phyloP scores from a whole-genome alignment of 30 jellyfish, hydroid and myxozoan genomes.

The Calvadosia cruxmelitensis region DNA sequence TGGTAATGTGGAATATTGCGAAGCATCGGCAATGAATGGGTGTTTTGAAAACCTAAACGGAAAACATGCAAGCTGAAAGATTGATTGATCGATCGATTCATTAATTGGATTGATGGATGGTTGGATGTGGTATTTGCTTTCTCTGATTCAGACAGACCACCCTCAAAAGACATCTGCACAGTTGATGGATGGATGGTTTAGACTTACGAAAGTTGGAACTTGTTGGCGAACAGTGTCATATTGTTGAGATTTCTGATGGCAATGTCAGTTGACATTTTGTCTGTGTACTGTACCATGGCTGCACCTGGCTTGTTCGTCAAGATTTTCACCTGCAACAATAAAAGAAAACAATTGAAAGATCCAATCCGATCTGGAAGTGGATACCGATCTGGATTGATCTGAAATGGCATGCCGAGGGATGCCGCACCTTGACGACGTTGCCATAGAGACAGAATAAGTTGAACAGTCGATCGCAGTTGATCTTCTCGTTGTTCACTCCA shows the following conservation, averaged over 20 bases:
- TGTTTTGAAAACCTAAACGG: conserved; percentile 76
- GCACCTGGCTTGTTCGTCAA: conserved; percentile 92
- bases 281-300: conserved; percentile 97
- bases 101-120: too few relatives aligned
- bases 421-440: conserved; percentile 82
- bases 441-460: conserved; percentile 90
- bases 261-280: conserved; percentile 93
- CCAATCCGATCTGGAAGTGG: too few relatives aligned
- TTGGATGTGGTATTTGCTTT: too few relatives aligned
- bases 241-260: conserved; percentile 89
- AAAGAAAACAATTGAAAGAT: background rate
- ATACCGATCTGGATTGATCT: too few relatives aligned
- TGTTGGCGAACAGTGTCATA: conserved; percentile 75
- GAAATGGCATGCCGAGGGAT: background rate
- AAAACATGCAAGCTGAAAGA: too few relatives aligned
- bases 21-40: conserved; percentile 97
- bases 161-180: too few relatives aligned
- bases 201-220: conserved; percentile 94
- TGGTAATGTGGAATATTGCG: conserved; percentile 85
- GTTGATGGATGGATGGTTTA: too few relatives aligned
- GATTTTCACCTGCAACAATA: conserved; percentile 54
- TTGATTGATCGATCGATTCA: too few relatives aligned
- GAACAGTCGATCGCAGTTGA: conserved; percentile 94
- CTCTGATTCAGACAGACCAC: too few relatives aligned
- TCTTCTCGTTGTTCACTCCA: conserved; percentile 75